Evolutionary conservation across 2,888 invertebrate species (phyloP).

Genomic region (Horisme vitalbata): DNA sequence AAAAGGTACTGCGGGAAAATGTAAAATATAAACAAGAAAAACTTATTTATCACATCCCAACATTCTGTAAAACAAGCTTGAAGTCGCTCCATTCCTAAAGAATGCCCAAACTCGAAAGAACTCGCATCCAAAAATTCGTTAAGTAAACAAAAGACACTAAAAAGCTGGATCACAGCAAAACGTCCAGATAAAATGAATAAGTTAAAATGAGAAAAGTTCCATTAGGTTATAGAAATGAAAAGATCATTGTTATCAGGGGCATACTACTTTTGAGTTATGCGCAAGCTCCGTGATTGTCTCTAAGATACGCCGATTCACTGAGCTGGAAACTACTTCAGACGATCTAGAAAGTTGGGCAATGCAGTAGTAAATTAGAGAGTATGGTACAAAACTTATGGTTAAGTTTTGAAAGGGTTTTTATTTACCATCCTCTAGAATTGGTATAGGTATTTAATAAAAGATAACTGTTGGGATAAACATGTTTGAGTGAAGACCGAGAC

Average conservation of each 20-base stretch:
- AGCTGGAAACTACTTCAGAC: slow-evolving; percentile 32
- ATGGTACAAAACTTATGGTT: no score
- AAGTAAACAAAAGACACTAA: slow-evolving; percentile 29
- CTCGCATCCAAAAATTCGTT: slow-evolving; percentile 18
- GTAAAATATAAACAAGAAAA: no score
- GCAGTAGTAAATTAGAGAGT: background rate
- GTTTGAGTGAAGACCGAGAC: no score
- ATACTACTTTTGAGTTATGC: slow-evolving; percentile 70
- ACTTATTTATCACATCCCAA: background rate
- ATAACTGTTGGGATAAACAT: no score
- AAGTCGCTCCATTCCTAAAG: slow-evolving; percentile 1
- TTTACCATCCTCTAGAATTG: no score
- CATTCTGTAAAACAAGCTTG: background rate
- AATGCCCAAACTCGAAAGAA: slow-evolving; percentile 7
- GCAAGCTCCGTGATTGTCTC: slow-evolving; percentile 49
- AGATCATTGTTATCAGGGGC: slow-evolving; percentile 65
- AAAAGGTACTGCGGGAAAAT: no score
- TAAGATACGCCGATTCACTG: slow-evolving; percentile 16
- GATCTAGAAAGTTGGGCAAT: slow-evolving; percentile 10
- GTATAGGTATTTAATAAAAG: no score
- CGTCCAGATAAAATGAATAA: slow-evolving; percentile 62
- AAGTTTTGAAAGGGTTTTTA: no score
- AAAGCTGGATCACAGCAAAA: slow-evolving; percentile 55
- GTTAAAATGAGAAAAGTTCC: slow-evolving; percentile 79
- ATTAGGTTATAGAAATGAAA: slow-evolving; percentile 75